Base-by-base conservation (phyloP, 2,113 vertebrate genomes). In the Dryoscopus gambensis region DNA sequence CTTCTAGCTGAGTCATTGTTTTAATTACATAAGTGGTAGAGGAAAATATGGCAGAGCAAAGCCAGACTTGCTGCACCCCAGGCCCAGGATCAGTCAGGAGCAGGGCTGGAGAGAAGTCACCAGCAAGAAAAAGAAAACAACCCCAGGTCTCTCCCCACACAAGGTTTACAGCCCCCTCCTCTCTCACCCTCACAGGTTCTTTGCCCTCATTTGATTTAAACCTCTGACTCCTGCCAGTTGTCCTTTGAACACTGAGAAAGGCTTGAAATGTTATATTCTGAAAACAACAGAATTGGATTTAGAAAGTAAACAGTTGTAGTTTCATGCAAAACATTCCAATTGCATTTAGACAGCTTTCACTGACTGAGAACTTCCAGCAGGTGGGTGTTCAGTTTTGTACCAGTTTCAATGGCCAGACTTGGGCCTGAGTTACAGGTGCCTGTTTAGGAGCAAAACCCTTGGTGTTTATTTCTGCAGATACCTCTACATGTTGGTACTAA, bases 1-100 rank as follows among this genome's bases (percentile, higher is more conserved):
- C 79, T 96, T 94, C 69, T 85, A 94, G 46, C 57, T 21, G 78
- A 59, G 91, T 94, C 59, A 22, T 35, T 91, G 84, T 82, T 95
- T 97, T 85, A 49, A 64, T 97, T 94, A 33, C 15, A 15, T 42
- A 56, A 84, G 15, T 33, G 55, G 55, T 22, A 52, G 59, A 44
- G n/a, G n/a, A 31, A 20, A 17, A 37, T 5, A 53, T 0, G 8
- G 42, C 68, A 13, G 20, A 24, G 33, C 17, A 16, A 10, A 27
- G 7, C 5, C 12, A 42, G 23, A 24, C 14, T 33, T 20, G 21
- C 28, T 52, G 59, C 18, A 28, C 13, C 15, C 1, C 3, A 2
- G 23, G 37, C n/a, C 20, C 25, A 3, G 21, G 20, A 10, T 53
- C 39, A 22, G 24, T 3, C 49, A 28, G 44, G 27, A 46, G 42